Percentiles rank a stretch among this genome's conserved stretches.
phyloP scores from a whole-genome alignment of 2,797 vertebrate species.

The Agapornis canus region DNA sequence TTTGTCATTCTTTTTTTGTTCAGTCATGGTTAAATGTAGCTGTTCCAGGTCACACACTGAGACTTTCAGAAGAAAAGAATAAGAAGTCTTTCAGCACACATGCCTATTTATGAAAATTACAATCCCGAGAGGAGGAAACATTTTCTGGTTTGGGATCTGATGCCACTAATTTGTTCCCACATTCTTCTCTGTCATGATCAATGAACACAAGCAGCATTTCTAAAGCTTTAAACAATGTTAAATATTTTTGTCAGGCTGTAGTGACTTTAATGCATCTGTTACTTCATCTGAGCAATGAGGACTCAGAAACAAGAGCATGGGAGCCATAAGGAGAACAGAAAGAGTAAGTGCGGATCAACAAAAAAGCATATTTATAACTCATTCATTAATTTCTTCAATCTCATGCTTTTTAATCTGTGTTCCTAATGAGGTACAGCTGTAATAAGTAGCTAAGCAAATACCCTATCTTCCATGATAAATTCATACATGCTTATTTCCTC shows the following conservation, averaged over 20 bases:
- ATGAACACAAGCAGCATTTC: neutral
- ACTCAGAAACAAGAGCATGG: neutral
- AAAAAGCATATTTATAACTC: neutral
- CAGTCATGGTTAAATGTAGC: neutral
- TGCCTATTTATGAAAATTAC: neutral
- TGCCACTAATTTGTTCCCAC: neutral
- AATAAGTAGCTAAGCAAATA: neutral
- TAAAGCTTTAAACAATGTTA: neutral
- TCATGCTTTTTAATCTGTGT: neutral
- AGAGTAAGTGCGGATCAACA: neutral
- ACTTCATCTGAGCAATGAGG: neutral
- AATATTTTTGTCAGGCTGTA: neutral
- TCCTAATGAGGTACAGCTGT: neutral
- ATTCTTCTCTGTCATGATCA: neutral
- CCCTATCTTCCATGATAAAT: neutral
- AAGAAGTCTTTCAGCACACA: neutral
- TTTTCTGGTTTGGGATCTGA: neutral
- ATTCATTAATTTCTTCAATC: neutral
- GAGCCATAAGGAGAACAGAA: neutral
- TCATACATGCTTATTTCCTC: neutral
- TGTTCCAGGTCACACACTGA: neutral
- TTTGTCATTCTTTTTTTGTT: constrained; percentile 22
- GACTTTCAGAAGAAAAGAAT: neutral
- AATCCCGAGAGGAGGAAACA: neutral
- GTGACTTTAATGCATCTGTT: neutral